Evolutionary conservation across 1,140 invertebrate species (phyloP).

Genomic region (Platorchestia sp.): DNA sequence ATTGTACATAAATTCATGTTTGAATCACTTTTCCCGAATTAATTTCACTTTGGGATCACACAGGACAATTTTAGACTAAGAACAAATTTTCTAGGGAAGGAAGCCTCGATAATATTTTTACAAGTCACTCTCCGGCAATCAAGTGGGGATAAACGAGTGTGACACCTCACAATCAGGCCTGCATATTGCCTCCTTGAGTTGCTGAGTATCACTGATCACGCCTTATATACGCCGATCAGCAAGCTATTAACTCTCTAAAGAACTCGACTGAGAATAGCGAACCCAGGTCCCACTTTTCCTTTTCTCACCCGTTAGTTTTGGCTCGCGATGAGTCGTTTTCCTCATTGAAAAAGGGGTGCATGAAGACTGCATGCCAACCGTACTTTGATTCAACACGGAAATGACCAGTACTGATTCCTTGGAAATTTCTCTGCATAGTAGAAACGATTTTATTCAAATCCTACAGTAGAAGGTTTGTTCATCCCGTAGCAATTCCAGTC

Average conservation of each 20-base stretch:
- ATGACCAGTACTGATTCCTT: not conserved
- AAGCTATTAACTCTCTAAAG: constrained; percentile 11
- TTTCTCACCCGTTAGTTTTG: not conserved
- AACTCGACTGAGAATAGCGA: not conserved
- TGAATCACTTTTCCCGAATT: not conserved
- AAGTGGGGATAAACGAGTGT: constrained; percentile 17
- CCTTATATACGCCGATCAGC: constrained; percentile 17
- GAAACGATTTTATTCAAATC: not conserved
- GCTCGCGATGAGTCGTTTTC: not conserved
- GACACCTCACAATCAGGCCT: not conserved
- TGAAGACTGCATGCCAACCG: not conserved
- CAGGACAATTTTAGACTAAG: not conserved
- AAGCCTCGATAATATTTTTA: not conserved
- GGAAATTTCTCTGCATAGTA: not conserved
- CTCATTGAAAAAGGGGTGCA: not conserved
- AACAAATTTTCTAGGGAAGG: not conserved
- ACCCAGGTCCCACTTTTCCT: not conserved
- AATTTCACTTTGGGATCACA: not conserved
- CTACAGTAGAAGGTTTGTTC: not conserved
- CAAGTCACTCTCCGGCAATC: not conserved
- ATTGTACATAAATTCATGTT: not conserved
- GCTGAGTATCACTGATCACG: not conserved
- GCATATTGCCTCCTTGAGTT: not conserved
- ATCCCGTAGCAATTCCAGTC: not conserved
- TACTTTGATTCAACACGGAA: not conserved